Conservation (phyloP, 2,888 invertebrate genomes). For the Micoletzkya japonica region DNA sequence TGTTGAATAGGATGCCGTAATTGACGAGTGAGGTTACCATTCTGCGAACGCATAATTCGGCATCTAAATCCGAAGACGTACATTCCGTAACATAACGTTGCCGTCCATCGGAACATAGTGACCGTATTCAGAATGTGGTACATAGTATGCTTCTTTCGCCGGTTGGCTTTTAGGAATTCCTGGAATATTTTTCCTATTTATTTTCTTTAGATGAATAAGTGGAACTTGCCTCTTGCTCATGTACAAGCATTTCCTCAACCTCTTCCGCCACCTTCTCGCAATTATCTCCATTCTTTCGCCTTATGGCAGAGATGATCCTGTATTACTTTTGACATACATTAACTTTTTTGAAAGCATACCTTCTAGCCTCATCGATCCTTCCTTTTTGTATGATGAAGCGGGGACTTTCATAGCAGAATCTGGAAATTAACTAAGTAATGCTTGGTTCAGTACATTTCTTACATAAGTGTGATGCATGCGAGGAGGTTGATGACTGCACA, state of each 20-base stretch:
- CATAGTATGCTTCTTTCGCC: constrained; percentile 13
- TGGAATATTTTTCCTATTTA: neutral
- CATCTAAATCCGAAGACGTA: neutral
- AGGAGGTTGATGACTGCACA: constrained; percentile 6
- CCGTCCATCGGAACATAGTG: constrained; percentile 19
- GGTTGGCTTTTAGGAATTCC: neutral
- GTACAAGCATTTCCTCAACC: constrained; percentile 29
- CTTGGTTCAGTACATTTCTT: constrained; percentile 21
- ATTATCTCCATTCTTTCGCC: constrained; percentile 12
- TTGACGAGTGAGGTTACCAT: constrained; percentile 50
- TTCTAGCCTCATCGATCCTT: constrained; percentile 52
- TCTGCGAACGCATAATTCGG: constrained; percentile 28
- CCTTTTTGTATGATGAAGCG: constrained; percentile 51
- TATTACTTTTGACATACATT: neutral
- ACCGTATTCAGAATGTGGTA: constrained; percentile 20
- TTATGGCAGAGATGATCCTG: constrained; percentile 11
- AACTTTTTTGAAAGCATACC: constrained; percentile 29
- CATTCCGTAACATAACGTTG: constrained; percentile 33
- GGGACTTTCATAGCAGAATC: constrained; percentile 39
- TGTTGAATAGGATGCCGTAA: constrained; percentile 60
- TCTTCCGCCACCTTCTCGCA: constrained; percentile 32
- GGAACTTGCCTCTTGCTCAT: constrained; percentile 17
- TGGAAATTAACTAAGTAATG: too few species aligned
- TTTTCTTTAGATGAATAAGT: neutral
- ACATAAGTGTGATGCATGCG: constrained; percentile 2